phyloP scores from a whole-genome alignment of 2,797 vertebrate genomes.

The Carcharodon carcharias region DNA sequence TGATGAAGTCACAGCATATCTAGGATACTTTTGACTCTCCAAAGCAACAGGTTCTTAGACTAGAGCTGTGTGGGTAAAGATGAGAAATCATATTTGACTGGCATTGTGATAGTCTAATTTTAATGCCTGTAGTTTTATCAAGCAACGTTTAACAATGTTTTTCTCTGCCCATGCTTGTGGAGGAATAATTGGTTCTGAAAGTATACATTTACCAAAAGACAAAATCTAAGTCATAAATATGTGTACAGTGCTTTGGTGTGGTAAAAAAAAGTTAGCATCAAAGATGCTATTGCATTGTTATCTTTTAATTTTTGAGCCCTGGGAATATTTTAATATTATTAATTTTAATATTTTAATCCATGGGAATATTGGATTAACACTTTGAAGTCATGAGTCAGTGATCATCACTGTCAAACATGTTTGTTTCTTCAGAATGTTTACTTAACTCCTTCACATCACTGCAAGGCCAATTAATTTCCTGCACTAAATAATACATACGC shows the following conservation, averaged over 20 bases:
- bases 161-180: background rate
- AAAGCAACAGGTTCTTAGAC: background rate
- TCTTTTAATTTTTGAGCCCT: background rate
- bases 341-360: too few relatives aligned
- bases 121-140: background rate
- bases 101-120: background rate
- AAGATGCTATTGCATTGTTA: background rate
- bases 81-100: background rate
- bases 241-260: background rate
- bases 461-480: constrained; percentile 58
- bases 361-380: background rate
- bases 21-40: background rate
- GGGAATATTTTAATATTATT: too few relatives aligned
- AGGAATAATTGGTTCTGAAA: background rate
- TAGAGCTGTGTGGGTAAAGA: background rate
- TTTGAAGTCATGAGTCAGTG: background rate
- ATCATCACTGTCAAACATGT: background rate
- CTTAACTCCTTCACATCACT: constrained; percentile 50
- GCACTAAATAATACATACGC: constrained; percentile 60
- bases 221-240: background rate
- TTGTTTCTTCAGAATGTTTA: constrained; percentile 49
- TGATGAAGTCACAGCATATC: background rate
- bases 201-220: background rate
- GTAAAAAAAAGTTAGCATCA: too few relatives aligned
- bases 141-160: background rate